A percentile compares a stretch with the other conserved stretches of the same genome.
Conservation (phyloP, 2,113 vertebrate genomes). For the Globicephala melas region DNA sequence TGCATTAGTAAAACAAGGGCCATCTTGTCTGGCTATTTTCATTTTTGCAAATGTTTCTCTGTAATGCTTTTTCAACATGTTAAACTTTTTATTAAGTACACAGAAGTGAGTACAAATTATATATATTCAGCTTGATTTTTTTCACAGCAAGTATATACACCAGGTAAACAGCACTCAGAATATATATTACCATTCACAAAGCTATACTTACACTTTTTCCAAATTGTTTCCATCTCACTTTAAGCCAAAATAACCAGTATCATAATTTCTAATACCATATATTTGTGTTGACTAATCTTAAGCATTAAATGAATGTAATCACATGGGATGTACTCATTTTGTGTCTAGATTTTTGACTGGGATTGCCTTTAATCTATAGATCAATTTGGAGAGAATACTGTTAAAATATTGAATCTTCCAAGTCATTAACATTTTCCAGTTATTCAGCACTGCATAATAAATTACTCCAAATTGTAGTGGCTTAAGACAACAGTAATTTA, state of each 20-base stretch:
- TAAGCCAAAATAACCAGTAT: neutral
- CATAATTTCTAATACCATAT: neutral
- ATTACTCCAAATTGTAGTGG: too few species aligned
- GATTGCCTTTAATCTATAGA: neutral
- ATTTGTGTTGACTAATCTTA: neutral
- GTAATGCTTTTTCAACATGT: neutral
- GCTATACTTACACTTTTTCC: neutral
- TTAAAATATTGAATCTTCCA: neutral
- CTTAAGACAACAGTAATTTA: neutral
- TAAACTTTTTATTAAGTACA: neutral
- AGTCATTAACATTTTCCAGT: neutral
- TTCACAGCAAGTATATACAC: neutral
- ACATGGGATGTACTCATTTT: neutral
- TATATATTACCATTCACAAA: neutral
- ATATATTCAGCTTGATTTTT: neutral
- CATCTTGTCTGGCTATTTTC: neutral
- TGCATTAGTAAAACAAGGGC: neutral
- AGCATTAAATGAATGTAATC: neutral
- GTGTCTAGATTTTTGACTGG: neutral
- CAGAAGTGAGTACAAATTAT: neutral
- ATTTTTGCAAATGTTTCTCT: neutral
- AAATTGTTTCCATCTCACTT: neutral
- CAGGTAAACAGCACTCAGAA: neutral
- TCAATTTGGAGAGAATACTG: neutral
- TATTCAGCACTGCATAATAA: neutral